These are phyloP conservation scores for Diachasma alloeum DNA, from an alignment of 1,140 invertebrate genomes.

Conservation along the genomic window DNA sequence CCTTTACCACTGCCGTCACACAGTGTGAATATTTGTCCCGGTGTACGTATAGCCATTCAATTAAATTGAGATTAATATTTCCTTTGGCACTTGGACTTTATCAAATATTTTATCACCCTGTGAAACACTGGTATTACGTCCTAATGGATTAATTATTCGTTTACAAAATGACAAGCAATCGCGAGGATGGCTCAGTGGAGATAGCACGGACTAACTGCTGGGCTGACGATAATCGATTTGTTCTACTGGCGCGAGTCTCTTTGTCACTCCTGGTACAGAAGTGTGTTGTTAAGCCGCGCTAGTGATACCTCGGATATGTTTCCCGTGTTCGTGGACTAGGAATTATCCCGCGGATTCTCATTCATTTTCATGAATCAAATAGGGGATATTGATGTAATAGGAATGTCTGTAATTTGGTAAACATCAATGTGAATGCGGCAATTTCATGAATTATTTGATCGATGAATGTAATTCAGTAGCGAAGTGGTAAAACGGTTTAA, in stretches of 20 bases:
- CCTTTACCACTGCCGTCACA: background rate
- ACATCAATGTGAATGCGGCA: background rate
- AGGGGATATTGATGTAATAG: background rate
- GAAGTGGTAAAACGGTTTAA: too few species aligned
- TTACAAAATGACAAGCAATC: background rate
- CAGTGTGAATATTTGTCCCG: background rate
- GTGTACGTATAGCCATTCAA: background rate
- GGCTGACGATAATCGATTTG: slow-evolving; percentile 24
- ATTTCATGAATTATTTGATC: background rate
- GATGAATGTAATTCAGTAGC: too few species aligned
- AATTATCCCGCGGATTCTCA: background rate
- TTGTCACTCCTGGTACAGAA: background rate
- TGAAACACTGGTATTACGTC: background rate
- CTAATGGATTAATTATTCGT: background rate
- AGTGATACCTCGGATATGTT: background rate
- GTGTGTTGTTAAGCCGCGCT: background rate
- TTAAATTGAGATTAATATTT: slow-evolving; percentile 2
- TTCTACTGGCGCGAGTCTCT: slow-evolving; percentile 19
- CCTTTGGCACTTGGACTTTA: background rate
- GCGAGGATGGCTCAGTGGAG: background rate
- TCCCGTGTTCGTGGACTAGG: background rate
- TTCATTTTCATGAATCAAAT: background rate
- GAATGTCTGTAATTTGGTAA: background rate
- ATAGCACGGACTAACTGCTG: background rate
- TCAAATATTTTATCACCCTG: background rate